Conservation (phyloP, 2,797 vertebrate species). For the Ibycter americanus region DNA sequence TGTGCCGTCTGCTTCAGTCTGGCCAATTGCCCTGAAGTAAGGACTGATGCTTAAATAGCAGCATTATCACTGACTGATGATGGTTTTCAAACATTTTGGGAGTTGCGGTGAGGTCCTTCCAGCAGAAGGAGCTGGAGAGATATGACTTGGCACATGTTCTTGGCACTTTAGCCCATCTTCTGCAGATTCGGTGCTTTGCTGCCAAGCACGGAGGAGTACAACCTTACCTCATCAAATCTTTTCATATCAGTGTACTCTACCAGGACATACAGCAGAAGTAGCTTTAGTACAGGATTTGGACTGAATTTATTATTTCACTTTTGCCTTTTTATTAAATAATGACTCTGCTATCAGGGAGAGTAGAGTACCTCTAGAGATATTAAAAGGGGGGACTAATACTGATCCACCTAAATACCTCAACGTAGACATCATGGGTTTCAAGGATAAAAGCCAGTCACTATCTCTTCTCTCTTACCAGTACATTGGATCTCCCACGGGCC, state of each 20-base stretch:
- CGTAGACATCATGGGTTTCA: neutral
- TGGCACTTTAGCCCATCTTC: neutral
- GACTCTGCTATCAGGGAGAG: neutral
- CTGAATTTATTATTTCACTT: neutral
- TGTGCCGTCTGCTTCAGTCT: slow-evolving; percentile 2
- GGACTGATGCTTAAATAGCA: slow-evolving; percentile 4
- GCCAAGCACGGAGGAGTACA: neutral
- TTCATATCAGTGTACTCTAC: neutral
- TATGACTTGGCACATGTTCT: neutral
- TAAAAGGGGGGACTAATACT: neutral
- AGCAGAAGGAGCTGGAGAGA: slow-evolving; percentile 13
- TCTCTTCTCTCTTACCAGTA: neutral
- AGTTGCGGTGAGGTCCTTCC: neutral
- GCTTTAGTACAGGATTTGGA: neutral
- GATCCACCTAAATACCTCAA: neutral
- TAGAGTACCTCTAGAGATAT: neutral
- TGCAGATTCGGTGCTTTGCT: neutral
- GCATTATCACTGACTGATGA: neutral
- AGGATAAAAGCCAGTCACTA: neutral
- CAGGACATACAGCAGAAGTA: neutral
- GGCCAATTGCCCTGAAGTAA: slow-evolving; percentile 27
- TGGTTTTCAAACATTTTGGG: neutral
- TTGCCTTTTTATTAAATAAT: neutral
- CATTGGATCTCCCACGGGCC: neutral
- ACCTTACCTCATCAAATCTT: neutral